Conservation (phyloP, 2,888 invertebrate species). For the Hyposoter dolosus region DNA sequence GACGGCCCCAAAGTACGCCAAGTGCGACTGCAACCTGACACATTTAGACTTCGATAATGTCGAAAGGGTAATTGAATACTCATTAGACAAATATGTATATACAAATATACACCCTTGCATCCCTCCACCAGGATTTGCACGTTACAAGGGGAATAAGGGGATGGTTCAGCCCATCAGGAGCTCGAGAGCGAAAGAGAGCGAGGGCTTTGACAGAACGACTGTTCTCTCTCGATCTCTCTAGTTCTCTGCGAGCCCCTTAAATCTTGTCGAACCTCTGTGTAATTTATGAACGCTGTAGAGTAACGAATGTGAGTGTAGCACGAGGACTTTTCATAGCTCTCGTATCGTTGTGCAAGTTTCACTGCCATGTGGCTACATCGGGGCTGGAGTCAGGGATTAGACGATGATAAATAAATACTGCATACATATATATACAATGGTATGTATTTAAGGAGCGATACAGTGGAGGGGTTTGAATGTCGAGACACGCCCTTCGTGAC, state of each 20-base stretch:
- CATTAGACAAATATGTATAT: background rate
- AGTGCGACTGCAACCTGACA: background rate
- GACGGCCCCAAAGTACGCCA: background rate
- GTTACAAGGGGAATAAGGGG: constrained; percentile 62
- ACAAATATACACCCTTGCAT: background rate
- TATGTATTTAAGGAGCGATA: constrained; percentile 49
- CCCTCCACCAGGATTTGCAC: constrained; percentile 7
- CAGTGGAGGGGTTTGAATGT: constrained; percentile 45
- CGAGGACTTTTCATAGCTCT: constrained; percentile 75
- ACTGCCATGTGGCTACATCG: constrained; percentile 82
- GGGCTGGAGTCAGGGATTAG: constrained; percentile 84
- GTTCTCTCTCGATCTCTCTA: constrained; percentile 20
- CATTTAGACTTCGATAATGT: constrained; percentile 8
- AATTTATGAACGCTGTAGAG: constrained; percentile 82
- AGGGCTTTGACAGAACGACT: constrained; percentile 81
- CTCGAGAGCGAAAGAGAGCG: constrained; percentile 49
- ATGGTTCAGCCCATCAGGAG: constrained; percentile 78
- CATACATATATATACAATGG: constrained; percentile 17
- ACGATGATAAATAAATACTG: constrained; percentile 84
- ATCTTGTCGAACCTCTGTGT: constrained; percentile 81
- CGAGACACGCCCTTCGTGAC: constrained; percentile 58
- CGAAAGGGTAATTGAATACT: constrained; percentile 34
- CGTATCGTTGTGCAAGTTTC: constrained; percentile 56
- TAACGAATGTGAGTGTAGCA: constrained; percentile 75
- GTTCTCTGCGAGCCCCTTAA: constrained; percentile 70